Percentiles rank a stretch among this genome's conserved stretches.
Evolutionary conservation across 2,888 invertebrate species (phyloP).

Genomic region (Polydesmus complanatus): DNA sequence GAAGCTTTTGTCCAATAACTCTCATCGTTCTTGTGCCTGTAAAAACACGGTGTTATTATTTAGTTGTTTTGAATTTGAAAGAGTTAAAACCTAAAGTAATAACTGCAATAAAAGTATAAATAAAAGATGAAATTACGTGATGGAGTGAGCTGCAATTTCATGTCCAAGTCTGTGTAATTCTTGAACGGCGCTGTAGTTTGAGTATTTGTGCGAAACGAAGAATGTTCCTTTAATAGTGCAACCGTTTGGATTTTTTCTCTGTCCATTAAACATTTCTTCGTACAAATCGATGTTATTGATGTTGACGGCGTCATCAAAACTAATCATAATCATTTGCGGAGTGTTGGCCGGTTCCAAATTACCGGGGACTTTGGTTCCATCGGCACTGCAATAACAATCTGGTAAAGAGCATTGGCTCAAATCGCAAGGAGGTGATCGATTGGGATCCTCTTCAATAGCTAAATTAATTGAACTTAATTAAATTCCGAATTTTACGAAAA

Average conservation of each 20-base stretch:
- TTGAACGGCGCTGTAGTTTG: slow-evolving; percentile 83
- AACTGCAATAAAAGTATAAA: neutral
- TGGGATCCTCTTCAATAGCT: slow-evolving; percentile 88
- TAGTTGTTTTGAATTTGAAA: neutral
- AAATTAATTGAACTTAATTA: slow-evolving; percentile 20
- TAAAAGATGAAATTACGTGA: slow-evolving; percentile 50
- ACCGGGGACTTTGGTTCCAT: slow-evolving; percentile 55
- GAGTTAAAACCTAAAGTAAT: neutral
- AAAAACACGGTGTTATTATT: too few species aligned
- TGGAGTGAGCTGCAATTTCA: slow-evolving; percentile 85
- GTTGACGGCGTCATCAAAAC: slow-evolving; percentile 88
- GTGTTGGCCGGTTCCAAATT: slow-evolving; percentile 34
- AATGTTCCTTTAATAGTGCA: slow-evolving; percentile 84
- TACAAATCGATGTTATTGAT: slow-evolving; percentile 88
- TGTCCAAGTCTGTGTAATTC: slow-evolving; percentile 82
- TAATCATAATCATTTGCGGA: slow-evolving; percentile 87
- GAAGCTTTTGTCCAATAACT: slow-evolving; percentile 85
- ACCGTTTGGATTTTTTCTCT: slow-evolving; percentile 81
- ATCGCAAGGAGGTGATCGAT: slow-evolving; percentile 80
- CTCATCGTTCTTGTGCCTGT: slow-evolving; percentile 77
- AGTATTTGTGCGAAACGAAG: slow-evolving; percentile 85
- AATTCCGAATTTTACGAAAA: neutral
- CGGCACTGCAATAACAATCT: slow-evolving; percentile 88
- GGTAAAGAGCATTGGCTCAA: slow-evolving; percentile 70
- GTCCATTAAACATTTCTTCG: slow-evolving; percentile 78